phyloP scores from a whole-genome alignment of 2,797 vertebrate genomes.

The Sus cebifrons region DNA sequence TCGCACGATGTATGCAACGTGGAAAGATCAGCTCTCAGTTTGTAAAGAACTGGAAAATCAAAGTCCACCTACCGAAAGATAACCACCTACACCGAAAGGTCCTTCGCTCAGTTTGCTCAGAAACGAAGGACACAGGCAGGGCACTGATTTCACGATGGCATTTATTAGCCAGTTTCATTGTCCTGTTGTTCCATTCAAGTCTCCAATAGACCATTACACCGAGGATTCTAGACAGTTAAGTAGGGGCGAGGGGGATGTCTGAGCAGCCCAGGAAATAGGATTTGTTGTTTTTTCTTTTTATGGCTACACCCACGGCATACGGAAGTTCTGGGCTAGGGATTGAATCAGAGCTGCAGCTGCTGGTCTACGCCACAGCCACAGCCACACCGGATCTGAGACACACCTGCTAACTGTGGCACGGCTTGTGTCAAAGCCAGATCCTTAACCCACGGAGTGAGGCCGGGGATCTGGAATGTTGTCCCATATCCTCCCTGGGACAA shows the following conservation, averaged over 20 bases:
- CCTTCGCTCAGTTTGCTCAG: background rate
- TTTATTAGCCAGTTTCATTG: background rate
- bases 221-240: background rate
- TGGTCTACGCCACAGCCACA: no score
- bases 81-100: background rate
- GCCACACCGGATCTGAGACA: no score
- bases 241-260: rapidly evolving
- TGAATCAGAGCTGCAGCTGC: no score
- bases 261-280: background rate
- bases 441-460: no score
- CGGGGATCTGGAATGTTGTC: no score
- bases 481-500: no score
- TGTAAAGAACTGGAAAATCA: background rate
- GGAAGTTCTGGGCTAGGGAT: no score
- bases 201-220: rapidly evolving
- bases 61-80: background rate
- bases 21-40: background rate
- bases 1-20: background rate
- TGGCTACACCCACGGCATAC: no score
- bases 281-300: background rate
- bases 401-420: no score
- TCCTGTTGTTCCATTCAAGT: background rate
- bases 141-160: background rate
- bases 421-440: no score
- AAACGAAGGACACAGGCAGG: rapidly evolving